phyloP scores from a whole-genome alignment of 2,797 vertebrate species.

The Chaetophractus vellerosus region DNA sequence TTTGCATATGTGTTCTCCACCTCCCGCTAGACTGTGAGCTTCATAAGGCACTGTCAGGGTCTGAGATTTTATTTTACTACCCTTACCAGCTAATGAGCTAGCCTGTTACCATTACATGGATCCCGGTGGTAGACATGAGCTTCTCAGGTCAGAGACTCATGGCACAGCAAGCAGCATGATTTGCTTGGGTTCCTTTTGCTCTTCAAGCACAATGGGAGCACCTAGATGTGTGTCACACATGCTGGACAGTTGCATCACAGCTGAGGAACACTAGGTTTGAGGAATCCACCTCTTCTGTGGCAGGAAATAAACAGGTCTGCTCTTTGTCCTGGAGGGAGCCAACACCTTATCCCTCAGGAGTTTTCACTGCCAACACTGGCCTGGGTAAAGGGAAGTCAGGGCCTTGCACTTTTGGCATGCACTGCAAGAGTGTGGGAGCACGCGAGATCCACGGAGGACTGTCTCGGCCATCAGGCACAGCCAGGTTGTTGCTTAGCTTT shows the following conservation, averaged over 20 bases:
- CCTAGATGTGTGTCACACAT: fast-evolving
- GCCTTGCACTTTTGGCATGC: fast-evolving
- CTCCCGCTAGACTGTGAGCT: neutral
- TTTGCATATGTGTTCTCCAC: neutral
- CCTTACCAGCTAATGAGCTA: too few relatives aligned
- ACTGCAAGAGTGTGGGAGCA: neutral
- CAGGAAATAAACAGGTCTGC: neutral
- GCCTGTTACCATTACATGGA: neutral
- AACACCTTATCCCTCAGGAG: too few relatives aligned
- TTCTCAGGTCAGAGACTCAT: neutral
- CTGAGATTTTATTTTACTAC: neutral
- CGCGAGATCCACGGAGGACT: fast-evolving
- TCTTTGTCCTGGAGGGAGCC: neutral
- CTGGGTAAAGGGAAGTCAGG: neutral
- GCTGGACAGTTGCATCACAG: too few relatives aligned
- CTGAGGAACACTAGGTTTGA: neutral
- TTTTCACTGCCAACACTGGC: neutral
- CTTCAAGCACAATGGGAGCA: fast-evolving
- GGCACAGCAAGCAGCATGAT: neutral
- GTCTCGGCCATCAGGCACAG: neutral
- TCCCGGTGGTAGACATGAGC: neutral
- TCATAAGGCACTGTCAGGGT: neutral
- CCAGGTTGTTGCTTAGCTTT: fast-evolving
- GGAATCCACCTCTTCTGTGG: too few relatives aligned
- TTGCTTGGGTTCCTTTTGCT: neutral